These are phyloP conservation scores for Amiota communis DNA, from an alignment of 2,888 invertebrate genomes.

Conservation along the genomic window DNA sequence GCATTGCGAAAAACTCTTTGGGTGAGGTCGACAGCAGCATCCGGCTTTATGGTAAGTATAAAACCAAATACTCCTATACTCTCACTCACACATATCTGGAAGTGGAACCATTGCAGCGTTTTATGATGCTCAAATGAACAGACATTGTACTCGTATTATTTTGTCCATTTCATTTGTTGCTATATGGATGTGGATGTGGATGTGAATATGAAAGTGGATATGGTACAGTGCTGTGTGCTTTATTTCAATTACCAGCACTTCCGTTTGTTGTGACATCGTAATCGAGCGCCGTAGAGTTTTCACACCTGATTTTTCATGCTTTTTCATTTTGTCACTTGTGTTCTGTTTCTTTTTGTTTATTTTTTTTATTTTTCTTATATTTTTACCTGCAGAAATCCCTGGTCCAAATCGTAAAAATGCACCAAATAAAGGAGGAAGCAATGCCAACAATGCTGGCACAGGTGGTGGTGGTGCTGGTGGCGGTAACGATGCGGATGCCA, in stretches of 20 bases:
- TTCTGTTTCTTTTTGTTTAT: constrained; percentile 9
- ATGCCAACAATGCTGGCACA: constrained; percentile 34
- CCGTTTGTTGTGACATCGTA: constrained; percentile 1
- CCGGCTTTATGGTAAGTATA: constrained; percentile 85
- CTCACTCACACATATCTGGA: not conserved
- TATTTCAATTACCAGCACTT: constrained; percentile 24
- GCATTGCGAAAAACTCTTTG: constrained; percentile 89
- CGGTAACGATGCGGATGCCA: constrained; percentile 69
- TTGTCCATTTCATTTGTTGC: not conserved
- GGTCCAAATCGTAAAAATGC: constrained; percentile 79
- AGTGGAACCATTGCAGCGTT: not conserved
- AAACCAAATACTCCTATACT: not conserved
- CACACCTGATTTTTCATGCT: constrained; percentile 29
- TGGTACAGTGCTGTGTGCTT: constrained; percentile 11
- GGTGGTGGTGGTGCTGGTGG: constrained; percentile 50
- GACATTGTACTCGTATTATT: not conserved
- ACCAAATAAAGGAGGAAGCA: constrained; percentile 73
- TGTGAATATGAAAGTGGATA: not conserved
- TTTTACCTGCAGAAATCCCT: constrained; percentile 79
- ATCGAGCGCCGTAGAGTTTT: constrained; percentile 27
- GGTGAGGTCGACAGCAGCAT: constrained; percentile 92
- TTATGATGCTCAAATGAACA: not conserved
- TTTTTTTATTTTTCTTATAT: constrained; percentile 33
- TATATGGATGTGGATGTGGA: constrained; percentile 13
- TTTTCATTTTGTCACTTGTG: constrained; percentile 19